A percentile compares a stretch with the other conserved stretches of the same genome.
phyloP scores from a whole-genome alignment of 2,888 invertebrate genomes.

The Tribolium freemani region DNA sequence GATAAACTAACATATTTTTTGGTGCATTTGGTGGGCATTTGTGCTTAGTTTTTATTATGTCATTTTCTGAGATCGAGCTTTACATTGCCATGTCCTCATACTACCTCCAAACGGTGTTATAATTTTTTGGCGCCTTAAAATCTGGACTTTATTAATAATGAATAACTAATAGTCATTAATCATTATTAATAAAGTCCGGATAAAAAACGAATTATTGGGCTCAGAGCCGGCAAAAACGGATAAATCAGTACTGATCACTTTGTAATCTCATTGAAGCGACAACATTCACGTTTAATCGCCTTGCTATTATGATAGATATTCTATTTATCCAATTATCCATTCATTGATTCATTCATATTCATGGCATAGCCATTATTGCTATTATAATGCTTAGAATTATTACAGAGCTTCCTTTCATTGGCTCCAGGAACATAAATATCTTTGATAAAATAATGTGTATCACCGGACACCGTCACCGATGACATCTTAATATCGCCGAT shows the following conservation, averaged over 20 bases:
- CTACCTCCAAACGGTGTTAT: too few relatives aligned
- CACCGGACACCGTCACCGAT: constrained; percentile 7
- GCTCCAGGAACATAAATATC: constrained; percentile 14
- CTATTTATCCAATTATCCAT: constrained; percentile 30
- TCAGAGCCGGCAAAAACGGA: not conserved
- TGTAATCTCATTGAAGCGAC: not conserved
- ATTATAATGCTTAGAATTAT: constrained; percentile 29
- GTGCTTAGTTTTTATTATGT: too few relatives aligned
- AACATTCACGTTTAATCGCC: constrained; percentile 7
- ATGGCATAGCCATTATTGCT: constrained; percentile 17
- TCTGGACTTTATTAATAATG: too few relatives aligned
- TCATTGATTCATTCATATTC: constrained; percentile 36
- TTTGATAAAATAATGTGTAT: constrained; percentile 28
- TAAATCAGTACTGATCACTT: not conserved
- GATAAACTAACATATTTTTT: too few relatives aligned
- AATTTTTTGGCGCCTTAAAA: too few relatives aligned
- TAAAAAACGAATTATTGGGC: too few relatives aligned
- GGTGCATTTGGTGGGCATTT: too few relatives aligned
- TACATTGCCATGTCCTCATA: too few relatives aligned
- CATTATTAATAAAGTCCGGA: too few relatives aligned
- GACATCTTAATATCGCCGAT: constrained; percentile 25
- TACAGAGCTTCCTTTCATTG: constrained; percentile 25
- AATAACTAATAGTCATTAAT: too few relatives aligned
- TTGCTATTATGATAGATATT: constrained; percentile 27
- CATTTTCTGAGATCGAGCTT: too few relatives aligned